A percentile compares a stretch with the other conserved stretches of the same genome.
phyloP scores from a whole-genome alignment of 1,140 invertebrate species.

The Drosophila sulfurigaster region DNA sequence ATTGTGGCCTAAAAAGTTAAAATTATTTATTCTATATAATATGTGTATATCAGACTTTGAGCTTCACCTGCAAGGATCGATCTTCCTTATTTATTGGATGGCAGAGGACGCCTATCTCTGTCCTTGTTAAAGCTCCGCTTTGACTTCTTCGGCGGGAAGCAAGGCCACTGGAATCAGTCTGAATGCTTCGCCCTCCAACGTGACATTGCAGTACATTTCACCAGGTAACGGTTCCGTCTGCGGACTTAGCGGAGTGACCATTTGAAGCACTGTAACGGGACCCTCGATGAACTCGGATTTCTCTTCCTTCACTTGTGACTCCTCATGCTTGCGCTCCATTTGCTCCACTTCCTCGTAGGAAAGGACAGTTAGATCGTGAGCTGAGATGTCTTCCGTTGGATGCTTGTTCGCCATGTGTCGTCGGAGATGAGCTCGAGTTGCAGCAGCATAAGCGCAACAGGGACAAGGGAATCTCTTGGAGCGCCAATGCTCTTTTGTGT shows the following conservation, averaged over 20 bases:
- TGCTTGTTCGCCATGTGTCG: slow-evolving; percentile 44
- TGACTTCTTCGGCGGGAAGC: slow-evolving; percentile 11
- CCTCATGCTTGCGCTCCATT: background rate
- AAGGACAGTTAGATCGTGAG: slow-evolving; percentile 14
- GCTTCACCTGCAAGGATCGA: slow-evolving; percentile 3
- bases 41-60: background rate
- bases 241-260: slow-evolving; percentile 32
- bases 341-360: slow-evolving; percentile 30
- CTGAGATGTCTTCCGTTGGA: slow-evolving; percentile 10
- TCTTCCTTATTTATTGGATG: background rate
- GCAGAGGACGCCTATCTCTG: background rate
- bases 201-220: slow-evolving; percentile 9
- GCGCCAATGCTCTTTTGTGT: slow-evolving; percentile 40
- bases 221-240: slow-evolving; percentile 10
- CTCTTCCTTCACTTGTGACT: background rate
- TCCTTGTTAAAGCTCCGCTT: slow-evolving; percentile 18
- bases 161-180: slow-evolving; percentile 35
- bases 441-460: slow-evolving; percentile 35
- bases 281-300: slow-evolving; percentile 21
- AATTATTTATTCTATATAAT: background rate
- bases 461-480: slow-evolving; percentile 41
- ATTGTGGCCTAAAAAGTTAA: background rate
- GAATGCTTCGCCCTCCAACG: slow-evolving; percentile 44
- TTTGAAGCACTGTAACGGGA: slow-evolving; percentile 36
- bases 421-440: slow-evolving; percentile 30